Conservation (phyloP, 2,888 invertebrate species). For the Lasioglossum leucozonium region DNA sequence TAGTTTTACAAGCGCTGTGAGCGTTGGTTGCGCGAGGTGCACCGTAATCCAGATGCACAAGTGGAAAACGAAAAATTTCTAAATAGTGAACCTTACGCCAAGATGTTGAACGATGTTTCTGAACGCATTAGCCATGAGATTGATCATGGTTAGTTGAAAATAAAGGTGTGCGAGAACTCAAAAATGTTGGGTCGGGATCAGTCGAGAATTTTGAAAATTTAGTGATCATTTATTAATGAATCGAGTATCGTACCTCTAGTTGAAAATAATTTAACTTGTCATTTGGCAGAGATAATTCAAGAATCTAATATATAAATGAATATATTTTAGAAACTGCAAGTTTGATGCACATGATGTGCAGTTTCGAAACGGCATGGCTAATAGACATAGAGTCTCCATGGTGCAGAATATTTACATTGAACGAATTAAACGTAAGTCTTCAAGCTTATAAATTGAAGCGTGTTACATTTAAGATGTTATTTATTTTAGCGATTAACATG, state of each 20-base stretch:
- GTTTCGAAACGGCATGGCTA: slow-evolving; percentile 93
- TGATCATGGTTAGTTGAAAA: slow-evolving; percentile 77
- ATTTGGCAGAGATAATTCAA: neutral
- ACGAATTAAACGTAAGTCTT: slow-evolving; percentile 86
- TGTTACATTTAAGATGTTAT: neutral
- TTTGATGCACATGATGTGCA: slow-evolving; percentile 90
- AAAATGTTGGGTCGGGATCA: neutral
- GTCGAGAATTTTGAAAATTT: neutral
- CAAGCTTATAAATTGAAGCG: neutral
- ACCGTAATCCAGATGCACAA: slow-evolving; percentile 88
- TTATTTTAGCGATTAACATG: slow-evolving; percentile 21
- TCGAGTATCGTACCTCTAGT: slow-evolving; percentile 9
- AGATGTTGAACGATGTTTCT: slow-evolving; percentile 87
- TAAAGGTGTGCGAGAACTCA: neutral
- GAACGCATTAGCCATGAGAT: slow-evolving; percentile 87
- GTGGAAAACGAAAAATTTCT: slow-evolving; percentile 87
- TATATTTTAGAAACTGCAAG: slow-evolving; percentile 86
- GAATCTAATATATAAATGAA: neutral
- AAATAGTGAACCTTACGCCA: slow-evolving; percentile 86
- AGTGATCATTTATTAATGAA: too few species aligned
- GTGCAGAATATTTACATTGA: slow-evolving; percentile 90
- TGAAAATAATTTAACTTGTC: slow-evolving; percentile 4
- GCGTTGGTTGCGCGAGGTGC: slow-evolving; percentile 89
- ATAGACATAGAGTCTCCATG: slow-evolving; percentile 89
- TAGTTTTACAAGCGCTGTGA: slow-evolving; percentile 92